Conservation (phyloP, 2,888 invertebrate genomes). For the Lordiphosa fenestrarum region DNA sequence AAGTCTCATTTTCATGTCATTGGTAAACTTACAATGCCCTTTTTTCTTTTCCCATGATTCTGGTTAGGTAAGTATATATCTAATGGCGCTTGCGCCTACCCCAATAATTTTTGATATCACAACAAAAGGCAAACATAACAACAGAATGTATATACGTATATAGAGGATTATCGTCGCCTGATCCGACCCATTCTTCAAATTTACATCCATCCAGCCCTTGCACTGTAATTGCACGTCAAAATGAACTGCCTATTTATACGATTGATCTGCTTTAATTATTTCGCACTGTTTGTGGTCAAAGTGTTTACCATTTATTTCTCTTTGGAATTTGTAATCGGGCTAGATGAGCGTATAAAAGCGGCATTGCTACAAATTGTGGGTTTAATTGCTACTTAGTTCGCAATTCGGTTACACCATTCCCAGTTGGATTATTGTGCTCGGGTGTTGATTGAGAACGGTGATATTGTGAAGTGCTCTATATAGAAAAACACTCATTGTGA, state of each 20-base stretch:
- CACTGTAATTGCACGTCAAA: conserved; percentile 36
- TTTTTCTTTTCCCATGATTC: too few species aligned
- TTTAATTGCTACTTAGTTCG: conserved; percentile 74
- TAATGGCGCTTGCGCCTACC: not conserved
- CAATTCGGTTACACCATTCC: conserved; percentile 65
- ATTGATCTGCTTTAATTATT: conserved; percentile 55
- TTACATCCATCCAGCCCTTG: conserved; percentile 27
- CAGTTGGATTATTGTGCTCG: conserved; percentile 32
- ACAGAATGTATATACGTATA: not conserved
- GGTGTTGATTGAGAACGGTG: conserved; percentile 21
- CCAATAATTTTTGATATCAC: too few species aligned
- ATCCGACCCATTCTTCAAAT: conserved; percentile 8
- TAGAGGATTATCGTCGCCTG: conserved; percentile 1
- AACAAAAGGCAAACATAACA: too few species aligned
- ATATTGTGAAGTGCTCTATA: not conserved
- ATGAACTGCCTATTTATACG: conserved; percentile 49
- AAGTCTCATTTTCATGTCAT: too few species aligned
- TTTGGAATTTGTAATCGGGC: conserved; percentile 63
- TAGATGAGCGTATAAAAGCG: conserved; percentile 40
- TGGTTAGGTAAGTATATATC: not conserved
- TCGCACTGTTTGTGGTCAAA: conserved; percentile 55
- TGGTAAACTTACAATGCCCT: too few species aligned
- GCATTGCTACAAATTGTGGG: conserved; percentile 21
- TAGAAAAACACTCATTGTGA: too few species aligned
- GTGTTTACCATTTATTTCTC: conserved; percentile 48